Evolutionary conservation across 2,888 invertebrate species (phyloP), one percentile per base, ranked within the genome.

Genomic region (Cryptophagus acutangulus): DNA sequence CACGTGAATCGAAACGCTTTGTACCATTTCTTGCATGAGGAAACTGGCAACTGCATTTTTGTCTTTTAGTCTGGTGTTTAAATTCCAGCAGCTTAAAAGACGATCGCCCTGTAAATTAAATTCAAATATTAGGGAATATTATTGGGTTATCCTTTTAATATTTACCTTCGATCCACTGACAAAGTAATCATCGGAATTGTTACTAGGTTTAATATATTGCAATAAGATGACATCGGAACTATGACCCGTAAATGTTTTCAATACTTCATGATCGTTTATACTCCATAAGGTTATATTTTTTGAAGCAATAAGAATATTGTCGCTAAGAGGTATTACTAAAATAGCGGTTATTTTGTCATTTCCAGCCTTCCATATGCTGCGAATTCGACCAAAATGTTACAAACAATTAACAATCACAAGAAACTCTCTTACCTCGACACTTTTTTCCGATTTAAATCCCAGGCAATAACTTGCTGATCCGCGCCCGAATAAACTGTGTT

Each of bases 11-110:
- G 79, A 76, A 14, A 80, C 51, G 39, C 70, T 71, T 34, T 70
- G 55, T 1, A 82, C 79, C 13, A 82, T 76, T 54, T 87, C 86
- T 59, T 86, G 86, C 65, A 85, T 73, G 1, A 82, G 73, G 44
- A 78, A 79, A 60, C 75, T 80, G 61, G 73, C 81, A 56, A 61
- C 71, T 1, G 76, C 67, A 35, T 70, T 66, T 50, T 73, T 76
- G 16, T 75, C 73, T 35, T 60, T 67, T 1, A 65, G 68, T 29
- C 65, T 66, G 44, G 68, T 65, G 43, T 62, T 67, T 36, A 76
- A 60, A 29, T 66, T 69, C 76, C 76, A 76, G 51, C 74, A 69
- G 51, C 65, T 71, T 15, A 76, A 63, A 38, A 71, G 62, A 36
- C 71, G 55, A 42, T 75, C 74, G 13, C 66, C 69, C 60, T 62